A percentile compares a stretch with the other conserved stretches of the same genome.
These are phyloP conservation scores for Prunella strophiata DNA, from an alignment of 2,797 vertebrate genomes.

Conservation along the genomic window DNA sequence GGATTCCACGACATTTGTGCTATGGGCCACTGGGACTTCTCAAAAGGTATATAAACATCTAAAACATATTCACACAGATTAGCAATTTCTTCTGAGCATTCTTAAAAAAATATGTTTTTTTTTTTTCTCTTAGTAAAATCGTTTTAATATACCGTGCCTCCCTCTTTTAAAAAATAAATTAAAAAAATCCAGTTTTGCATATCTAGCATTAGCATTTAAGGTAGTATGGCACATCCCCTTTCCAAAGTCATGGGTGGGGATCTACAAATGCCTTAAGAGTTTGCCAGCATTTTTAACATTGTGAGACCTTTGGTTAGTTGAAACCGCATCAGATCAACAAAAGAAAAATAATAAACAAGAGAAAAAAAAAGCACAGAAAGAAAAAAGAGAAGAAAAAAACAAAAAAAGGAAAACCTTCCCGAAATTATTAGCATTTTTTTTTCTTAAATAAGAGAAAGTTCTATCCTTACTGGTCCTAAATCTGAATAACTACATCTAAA, in stretches of 20 bases:
- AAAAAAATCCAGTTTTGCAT: slow-evolving; percentile 96
- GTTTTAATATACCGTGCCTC: slow-evolving; percentile 91
- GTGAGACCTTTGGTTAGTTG: slow-evolving; percentile 99
- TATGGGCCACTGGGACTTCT: slow-evolving; percentile 82
- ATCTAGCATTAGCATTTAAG: slow-evolving; percentile 99
- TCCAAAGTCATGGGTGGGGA: slow-evolving; percentile 88
- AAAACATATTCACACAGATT: slow-evolving; percentile 86
- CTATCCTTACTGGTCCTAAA: slow-evolving; percentile 98
- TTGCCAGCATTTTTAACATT: slow-evolving; percentile 88
- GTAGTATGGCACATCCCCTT: slow-evolving; percentile 99
- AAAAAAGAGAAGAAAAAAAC: slow-evolving; percentile 74
- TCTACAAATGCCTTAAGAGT: slow-evolving; percentile 89
- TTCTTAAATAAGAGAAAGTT: slow-evolving; percentile 94
- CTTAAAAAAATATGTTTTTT: slow-evolving; percentile 86
- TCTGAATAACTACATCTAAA: slow-evolving; percentile 94
- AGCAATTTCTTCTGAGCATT: slow-evolving; percentile 87
- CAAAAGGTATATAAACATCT: slow-evolving; percentile 86
- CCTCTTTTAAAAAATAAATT: slow-evolving; percentile 88
- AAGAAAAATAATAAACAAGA: slow-evolving; percentile 68
- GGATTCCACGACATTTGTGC: slow-evolving; percentile 80
- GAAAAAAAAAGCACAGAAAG: slow-evolving; percentile 39
- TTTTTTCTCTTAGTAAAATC: slow-evolving; percentile 88
- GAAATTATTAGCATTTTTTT: slow-evolving; percentile 81
- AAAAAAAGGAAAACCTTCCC: slow-evolving; percentile 80
- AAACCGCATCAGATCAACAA: slow-evolving; percentile 95